Conservation (phyloP, 30 jellyfish, hydroid and myxozoan species). For the Mastigias papua region DNA sequence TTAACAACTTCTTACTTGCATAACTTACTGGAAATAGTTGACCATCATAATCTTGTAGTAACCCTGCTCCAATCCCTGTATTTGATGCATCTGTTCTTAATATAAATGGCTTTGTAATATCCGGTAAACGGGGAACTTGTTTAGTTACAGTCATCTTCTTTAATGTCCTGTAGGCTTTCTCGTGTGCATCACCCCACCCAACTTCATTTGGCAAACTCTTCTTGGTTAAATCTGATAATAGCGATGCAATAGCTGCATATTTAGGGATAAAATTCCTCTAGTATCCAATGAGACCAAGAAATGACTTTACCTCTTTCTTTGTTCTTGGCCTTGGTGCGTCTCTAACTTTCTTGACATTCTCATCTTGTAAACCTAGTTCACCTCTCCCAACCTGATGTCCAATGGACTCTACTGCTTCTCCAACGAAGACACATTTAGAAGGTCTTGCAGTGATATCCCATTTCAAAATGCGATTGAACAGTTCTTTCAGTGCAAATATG, state of each 20-base stretch:
- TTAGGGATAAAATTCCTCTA: conserved; percentile 34
- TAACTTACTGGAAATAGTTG: conserved; percentile 43
- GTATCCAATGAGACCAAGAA: conserved; percentile 50
- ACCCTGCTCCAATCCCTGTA: conserved; percentile 59
- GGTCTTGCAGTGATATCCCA: conserved; percentile 56
- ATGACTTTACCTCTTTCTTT: conserved; percentile 46
- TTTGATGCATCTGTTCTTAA: conserved; percentile 60
- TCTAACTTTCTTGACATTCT: conserved; percentile 47
- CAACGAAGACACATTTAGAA: conserved; percentile 22
- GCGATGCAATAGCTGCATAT: conserved; percentile 60
- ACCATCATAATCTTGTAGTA: conserved; percentile 58
- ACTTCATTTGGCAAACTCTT: conserved; percentile 47
- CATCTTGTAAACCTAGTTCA: conserved; percentile 53
- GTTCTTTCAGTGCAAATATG: conserved; percentile 25
- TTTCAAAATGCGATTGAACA: conserved; percentile 43
- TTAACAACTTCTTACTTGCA: conserved; percentile 49
- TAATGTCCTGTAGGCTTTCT: conserved; percentile 39
- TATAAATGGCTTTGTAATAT: conserved; percentile 7
- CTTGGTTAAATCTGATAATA: conserved; percentile 45
- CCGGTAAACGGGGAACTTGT: conserved; percentile 56
- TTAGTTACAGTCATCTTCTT: conserved; percentile 26
- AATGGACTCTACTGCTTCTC: conserved; percentile 33
- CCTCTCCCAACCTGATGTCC: conserved; percentile 44
- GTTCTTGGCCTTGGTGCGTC: conserved; percentile 58
- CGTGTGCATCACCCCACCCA: conserved; percentile 44